phyloP scores from a whole-genome alignment of 2,113 vertebrate genomes.

The Cygnus buccinator region DNA sequence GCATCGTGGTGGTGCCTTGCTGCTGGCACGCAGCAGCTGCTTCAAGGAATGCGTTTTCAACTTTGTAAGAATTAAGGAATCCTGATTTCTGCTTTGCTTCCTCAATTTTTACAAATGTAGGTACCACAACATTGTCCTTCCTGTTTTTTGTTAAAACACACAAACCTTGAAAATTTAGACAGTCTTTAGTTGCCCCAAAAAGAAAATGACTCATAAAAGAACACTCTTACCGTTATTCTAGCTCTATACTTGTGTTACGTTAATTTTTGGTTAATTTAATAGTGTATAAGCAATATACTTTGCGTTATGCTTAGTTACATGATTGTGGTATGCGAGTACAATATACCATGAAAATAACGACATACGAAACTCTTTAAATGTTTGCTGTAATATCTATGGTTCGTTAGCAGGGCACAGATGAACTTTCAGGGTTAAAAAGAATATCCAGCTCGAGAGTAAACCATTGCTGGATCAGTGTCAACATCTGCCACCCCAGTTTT shows the following conservation, averaged over 20 bases:
- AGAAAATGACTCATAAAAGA: not conserved
- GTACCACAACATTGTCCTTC: not conserved
- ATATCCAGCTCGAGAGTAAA: not conserved
- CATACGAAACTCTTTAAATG: not conserved
- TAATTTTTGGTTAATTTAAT: not conserved
- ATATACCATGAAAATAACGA: not conserved
- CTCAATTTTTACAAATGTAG: not conserved
- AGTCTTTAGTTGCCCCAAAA: not conserved
- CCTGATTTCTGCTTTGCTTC: not conserved
- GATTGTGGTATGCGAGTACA: not conserved
- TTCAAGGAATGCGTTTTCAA: not conserved
- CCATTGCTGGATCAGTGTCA: conserved; percentile 20
- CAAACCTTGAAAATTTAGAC: not conserved
- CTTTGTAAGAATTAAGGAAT: not conserved
- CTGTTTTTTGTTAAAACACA: not conserved
- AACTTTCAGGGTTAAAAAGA: conserved; percentile 52
- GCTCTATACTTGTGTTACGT: not conserved
- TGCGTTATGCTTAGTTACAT: not conserved
- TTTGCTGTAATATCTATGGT: not conserved
- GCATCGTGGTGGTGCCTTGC: not conserved
- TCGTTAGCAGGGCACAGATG: not conserved
- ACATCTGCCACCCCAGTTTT: conserved; percentile 53
- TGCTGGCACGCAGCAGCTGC: not conserved
- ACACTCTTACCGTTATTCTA: not conserved
- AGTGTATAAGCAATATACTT: not conserved